Conservation (phyloP, 1,140 invertebrate species). For the Paracyclopina nana region DNA sequence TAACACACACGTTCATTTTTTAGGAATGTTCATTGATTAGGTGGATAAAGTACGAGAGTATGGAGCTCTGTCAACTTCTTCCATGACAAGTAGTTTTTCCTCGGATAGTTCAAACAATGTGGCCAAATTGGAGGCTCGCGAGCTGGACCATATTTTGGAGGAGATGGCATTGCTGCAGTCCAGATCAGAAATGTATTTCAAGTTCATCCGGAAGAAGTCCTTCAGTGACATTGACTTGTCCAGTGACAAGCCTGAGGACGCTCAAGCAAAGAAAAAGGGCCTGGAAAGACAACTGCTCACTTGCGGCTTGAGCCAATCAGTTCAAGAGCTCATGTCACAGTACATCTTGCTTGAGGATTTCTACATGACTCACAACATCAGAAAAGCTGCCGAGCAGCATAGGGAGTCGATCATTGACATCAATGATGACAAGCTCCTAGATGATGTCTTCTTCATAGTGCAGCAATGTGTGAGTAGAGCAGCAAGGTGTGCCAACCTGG, state of each 20-base stretch:
- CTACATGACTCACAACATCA: slow-evolving; percentile 85
- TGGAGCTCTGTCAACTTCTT: no score
- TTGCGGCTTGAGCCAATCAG: neutral
- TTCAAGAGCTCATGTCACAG: slow-evolving; percentile 51
- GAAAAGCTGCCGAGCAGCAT: slow-evolving; percentile 80
- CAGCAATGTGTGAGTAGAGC: slow-evolving; percentile 54
- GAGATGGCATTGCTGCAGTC: slow-evolving; percentile 83
- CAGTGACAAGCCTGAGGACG: slow-evolving; percentile 9
- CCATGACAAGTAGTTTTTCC: slow-evolving; percentile 33
- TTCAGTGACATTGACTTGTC: neutral
- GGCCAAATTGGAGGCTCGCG: slow-evolving; percentile 38
- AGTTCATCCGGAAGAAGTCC: slow-evolving; percentile 62
- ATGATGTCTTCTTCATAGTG: slow-evolving; percentile 94
- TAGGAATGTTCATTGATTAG: no score
- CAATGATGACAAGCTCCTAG: slow-evolving; percentile 75
- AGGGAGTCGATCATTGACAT: slow-evolving; percentile 37
- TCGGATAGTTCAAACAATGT: no score
- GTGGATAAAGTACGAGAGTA: no score
- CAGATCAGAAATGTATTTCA: slow-evolving; percentile 67
- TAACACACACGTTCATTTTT: no score
- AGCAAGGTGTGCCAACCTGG: slow-evolving; percentile 68
- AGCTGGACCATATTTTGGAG: slow-evolving; percentile 45
- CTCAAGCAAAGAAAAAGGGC: slow-evolving; percentile 18
- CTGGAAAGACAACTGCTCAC: neutral
- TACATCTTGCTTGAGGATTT: slow-evolving; percentile 87